These are phyloP conservation scores for Pollachius pollachius DNA, from an alignment of 2,113 vertebrate species.

Conservation along the genomic window DNA sequence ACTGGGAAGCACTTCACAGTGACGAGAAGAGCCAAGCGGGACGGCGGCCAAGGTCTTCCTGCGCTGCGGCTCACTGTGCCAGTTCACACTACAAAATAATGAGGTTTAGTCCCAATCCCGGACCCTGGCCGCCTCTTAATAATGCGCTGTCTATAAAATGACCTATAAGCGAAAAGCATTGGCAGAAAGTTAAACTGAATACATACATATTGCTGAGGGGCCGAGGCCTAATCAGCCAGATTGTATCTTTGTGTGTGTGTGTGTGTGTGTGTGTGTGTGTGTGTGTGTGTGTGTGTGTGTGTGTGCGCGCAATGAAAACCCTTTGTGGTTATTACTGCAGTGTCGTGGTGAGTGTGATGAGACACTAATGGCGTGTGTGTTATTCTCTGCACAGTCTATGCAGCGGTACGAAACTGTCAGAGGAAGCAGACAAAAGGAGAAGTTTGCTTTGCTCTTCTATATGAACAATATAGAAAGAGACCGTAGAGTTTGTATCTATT, in stretches of 20 bases:
- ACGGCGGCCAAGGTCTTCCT: conserved; percentile 51
- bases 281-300: conserved; percentile 1
- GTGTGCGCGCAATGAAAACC: background rate
- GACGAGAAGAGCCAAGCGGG: conserved; percentile 56
- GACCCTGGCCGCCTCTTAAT: conserved; percentile 25
- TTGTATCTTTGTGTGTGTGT: background rate
- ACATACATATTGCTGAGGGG: too few relatives aligned
- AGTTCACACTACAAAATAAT: conserved; percentile 59
- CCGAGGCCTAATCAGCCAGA: too few relatives aligned
- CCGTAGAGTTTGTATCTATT: background rate
- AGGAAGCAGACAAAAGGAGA: conserved; percentile 64
- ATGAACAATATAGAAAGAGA: conserved; percentile 13
- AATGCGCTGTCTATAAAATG: conserved; percentile 45
- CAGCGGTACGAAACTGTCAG: conserved; percentile 54
- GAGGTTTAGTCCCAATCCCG: conserved; percentile 59
- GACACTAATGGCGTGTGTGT: background rate
- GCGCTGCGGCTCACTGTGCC: conserved; percentile 45
- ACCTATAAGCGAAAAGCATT: too few relatives aligned
- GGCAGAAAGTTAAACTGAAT: too few relatives aligned
- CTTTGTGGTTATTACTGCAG: too few relatives aligned
- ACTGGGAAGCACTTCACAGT: conserved; percentile 64
- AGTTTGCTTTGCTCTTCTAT: conserved; percentile 44
- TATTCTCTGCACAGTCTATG: conserved; percentile 23
- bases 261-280: conserved; percentile 4
- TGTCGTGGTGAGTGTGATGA: too few relatives aligned